These are phyloP conservation scores for Mormyrus iriodes DNA, from an alignment of 2,113 vertebrate genomes.

Conservation along the genomic window DNA sequence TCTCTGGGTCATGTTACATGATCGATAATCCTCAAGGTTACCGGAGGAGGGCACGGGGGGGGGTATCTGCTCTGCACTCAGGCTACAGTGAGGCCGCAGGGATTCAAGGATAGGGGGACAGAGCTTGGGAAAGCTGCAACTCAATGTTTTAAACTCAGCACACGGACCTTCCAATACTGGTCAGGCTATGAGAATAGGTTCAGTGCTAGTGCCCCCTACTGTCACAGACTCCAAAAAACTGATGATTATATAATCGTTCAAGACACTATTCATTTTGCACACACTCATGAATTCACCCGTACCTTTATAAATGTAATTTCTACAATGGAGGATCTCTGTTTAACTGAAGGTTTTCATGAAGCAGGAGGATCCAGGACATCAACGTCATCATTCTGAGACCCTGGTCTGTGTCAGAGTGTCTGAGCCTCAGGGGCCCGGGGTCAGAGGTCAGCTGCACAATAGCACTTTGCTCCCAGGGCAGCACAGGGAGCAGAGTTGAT, in stretches of 20 bases:
- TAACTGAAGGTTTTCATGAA: not conserved
- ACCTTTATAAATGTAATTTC: not conserved
- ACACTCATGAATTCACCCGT: too few species aligned
- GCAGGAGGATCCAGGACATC: not conserved
- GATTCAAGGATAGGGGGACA: not conserved
- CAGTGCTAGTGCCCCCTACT: not conserved
- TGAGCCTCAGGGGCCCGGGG: not conserved
- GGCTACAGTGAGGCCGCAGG: not conserved
- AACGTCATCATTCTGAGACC: not conserved
- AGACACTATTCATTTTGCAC: not conserved
- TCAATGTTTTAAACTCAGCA: not conserved
- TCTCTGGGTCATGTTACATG: constrained; percentile 21
- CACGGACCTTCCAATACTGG: not conserved
- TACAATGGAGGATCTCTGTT: not conserved
- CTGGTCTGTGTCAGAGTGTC: not conserved
- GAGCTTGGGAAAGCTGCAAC: not conserved
- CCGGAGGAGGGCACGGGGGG: not conserved
- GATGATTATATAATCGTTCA: not conserved
- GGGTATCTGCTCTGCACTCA: not conserved
- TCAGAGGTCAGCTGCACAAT: not conserved
- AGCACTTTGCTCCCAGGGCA: not conserved
- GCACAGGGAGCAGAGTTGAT: not conserved
- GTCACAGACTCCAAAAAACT: not conserved
- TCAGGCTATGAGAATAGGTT: not conserved
- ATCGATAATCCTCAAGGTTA: constrained; percentile 28